phyloP scores from a whole-genome alignment of 2,888 invertebrate genomes.

The Linnaemya vulpina region DNA sequence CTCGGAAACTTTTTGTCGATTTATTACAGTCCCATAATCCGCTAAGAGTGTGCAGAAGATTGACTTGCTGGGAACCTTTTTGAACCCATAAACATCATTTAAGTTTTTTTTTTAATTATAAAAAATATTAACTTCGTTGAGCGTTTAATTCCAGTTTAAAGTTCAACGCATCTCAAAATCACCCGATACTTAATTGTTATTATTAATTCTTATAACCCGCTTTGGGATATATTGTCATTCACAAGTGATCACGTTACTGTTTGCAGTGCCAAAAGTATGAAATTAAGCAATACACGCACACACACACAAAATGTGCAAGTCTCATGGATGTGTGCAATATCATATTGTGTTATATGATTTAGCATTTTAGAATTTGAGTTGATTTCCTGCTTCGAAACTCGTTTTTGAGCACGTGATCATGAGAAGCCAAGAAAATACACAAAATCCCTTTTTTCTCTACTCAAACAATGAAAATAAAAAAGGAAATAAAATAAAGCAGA shows the following conservation, averaged over 20 bases:
- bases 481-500: slow-evolving; percentile 11
- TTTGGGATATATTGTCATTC: slow-evolving; percentile 8
- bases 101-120: no score
- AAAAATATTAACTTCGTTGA: no score
- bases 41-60: no score
- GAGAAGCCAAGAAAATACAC: slow-evolving; percentile 26
- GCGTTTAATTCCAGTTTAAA: no score
- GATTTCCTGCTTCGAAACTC: slow-evolving; percentile 58
- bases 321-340: not conserved
- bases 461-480: slow-evolving; percentile 4
- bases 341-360: not conserved
- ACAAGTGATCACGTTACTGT: slow-evolving; percentile 37
- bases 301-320: slow-evolving; percentile 36
- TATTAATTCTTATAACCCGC: not conserved
- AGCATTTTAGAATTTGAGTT: slow-evolving; percentile 49
- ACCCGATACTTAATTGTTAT: not conserved
- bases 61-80: no score
- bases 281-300: slow-evolving; percentile 9
- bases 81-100: no score
- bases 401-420: slow-evolving; percentile 65
- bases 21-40: no score
- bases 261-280: slow-evolving; percentile 5
- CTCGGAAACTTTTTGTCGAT: no score
- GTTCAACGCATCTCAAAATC: not conserved
- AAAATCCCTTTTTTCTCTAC: slow-evolving; percentile 32